Percentiles rank a stretch among this genome's conserved stretches.
Evolutionary conservation across 2,113 vertebrate species (phyloP).

Genomic region (Gymnarchus niloticus): DNA sequence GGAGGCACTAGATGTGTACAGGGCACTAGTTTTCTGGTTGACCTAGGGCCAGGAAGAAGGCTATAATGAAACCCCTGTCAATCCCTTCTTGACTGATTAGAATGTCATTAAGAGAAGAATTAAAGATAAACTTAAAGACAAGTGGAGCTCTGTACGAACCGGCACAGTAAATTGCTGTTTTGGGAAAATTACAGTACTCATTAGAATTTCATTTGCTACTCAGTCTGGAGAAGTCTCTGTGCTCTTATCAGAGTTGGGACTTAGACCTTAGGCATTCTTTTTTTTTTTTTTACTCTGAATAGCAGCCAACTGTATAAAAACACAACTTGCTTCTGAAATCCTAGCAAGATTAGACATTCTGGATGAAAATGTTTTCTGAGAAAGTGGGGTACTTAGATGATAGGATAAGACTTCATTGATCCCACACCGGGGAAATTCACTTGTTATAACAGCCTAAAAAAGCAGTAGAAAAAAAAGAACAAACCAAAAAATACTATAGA

Average conservation of each 20-base stretch:
- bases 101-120: background rate
- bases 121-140: background rate
- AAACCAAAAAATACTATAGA: no score
- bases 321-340: background rate
- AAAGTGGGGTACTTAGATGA: background rate
- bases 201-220: background rate
- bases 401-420: no score
- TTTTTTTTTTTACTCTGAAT: background rate
- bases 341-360: background rate
- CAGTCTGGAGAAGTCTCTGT: background rate
- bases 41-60: background rate
- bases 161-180: background rate
- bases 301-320: background rate
- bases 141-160: background rate
- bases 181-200: background rate
- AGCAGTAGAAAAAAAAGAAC: no score
- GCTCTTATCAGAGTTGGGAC: background rate
- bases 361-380: background rate
- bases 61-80: background rate
- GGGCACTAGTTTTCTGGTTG: background rate
- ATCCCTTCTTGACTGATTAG: background rate
- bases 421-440: no score
- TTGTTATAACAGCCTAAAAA: no score
- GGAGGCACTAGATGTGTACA: background rate
- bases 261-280: background rate